Base-by-base conservation (phyloP, 2,113 vertebrate species). In the Calidris pugnax region DNA sequence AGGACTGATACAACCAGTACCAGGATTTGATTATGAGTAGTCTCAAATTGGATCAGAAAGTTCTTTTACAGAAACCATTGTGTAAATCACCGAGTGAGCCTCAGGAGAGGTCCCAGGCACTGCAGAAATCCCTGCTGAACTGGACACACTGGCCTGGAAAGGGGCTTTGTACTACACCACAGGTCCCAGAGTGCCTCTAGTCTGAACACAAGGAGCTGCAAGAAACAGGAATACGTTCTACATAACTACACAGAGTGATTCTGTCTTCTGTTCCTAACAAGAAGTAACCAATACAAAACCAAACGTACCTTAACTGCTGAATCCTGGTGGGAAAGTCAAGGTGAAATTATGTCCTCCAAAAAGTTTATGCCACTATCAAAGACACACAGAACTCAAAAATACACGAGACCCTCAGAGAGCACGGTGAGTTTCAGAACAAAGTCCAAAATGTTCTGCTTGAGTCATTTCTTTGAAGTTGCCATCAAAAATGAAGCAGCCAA, bases 221-320 rank as follows among this genome's bases (percentile, higher is more conserved):
- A 80, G 17, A 81, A 79, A 14, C 16, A 47, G n/a, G n/a, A 90
- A 19, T 30, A 32, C 24, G 4, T 72, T 83, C 48, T 53, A 50
- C 14, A 19, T 41, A 64, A 43, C 50, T 60, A 43, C 10, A 28
- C 22, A 69, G 14, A 82, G 16, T 7, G 22, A 41, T 83, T 88
- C n/a, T 26, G 10, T 56, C 50, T 86, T 66, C 71, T 37, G 45
- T 32, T 74, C 8, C 47, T 71, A 35, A 68, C 19, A 91, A 74
- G 75, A 35, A 2, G 4, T 47, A 74, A 74, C 28, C 22, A 64
- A n/a, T 43, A 71, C 2, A 78, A 86, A 85, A 76, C 12, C 27
- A 90, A 87, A 84, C 76, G 19, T 94, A 95, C 95, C 93, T 92
- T 48, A 72, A 72, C 39, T 81, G 69, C 64, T 45, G 77, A 92